Evolutionary conservation across 2,888 invertebrate genomes (phyloP).

Genomic region (Liposcelis brunnea): DNA sequence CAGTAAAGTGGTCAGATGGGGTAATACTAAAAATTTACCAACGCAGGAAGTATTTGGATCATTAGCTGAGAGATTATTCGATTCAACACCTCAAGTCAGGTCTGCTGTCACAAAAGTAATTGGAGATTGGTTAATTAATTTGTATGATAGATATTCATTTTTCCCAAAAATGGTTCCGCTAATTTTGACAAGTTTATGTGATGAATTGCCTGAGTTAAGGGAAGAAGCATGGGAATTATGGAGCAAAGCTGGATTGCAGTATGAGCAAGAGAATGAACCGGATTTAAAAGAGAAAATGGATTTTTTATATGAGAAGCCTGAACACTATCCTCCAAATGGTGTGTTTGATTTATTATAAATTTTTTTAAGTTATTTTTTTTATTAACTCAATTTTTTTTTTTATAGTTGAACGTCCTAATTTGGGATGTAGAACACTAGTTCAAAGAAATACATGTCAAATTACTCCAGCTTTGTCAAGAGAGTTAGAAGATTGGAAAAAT

Average conservation of each 20-base stretch:
- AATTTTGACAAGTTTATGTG: constrained; percentile 63
- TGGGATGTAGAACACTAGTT: constrained; percentile 58
- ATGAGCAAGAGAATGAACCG: constrained; percentile 69
- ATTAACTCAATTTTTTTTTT: background rate
- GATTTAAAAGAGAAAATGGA: constrained; percentile 72
- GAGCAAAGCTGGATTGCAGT: constrained; percentile 57
- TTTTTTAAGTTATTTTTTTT: constrained; percentile 8
- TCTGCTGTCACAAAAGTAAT: constrained; percentile 56
- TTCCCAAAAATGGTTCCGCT: constrained; percentile 74
- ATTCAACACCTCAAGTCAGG: constrained; percentile 62
- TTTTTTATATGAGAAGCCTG: constrained; percentile 44
- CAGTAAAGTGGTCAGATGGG: constrained; percentile 47
- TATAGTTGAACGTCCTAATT: constrained; percentile 56
- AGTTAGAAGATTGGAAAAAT: constrained; percentile 59
- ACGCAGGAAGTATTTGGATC: constrained; percentile 56
- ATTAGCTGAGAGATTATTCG: constrained; percentile 77
- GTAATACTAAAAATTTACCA: constrained; percentile 41
- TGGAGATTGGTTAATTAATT: constrained; percentile 56
- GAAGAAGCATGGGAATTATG: constrained; percentile 44
- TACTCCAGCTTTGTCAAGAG: constrained; percentile 47
- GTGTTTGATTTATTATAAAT: constrained; percentile 16
- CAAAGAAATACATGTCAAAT: constrained; percentile 58
- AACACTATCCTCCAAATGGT: constrained; percentile 55
- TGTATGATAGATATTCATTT: constrained; percentile 76
- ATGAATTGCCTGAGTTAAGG: constrained; percentile 58